Base-by-base conservation (phyloP, 2,888 invertebrate genomes). In the Imbricaverruca yamaguchii region DNA sequence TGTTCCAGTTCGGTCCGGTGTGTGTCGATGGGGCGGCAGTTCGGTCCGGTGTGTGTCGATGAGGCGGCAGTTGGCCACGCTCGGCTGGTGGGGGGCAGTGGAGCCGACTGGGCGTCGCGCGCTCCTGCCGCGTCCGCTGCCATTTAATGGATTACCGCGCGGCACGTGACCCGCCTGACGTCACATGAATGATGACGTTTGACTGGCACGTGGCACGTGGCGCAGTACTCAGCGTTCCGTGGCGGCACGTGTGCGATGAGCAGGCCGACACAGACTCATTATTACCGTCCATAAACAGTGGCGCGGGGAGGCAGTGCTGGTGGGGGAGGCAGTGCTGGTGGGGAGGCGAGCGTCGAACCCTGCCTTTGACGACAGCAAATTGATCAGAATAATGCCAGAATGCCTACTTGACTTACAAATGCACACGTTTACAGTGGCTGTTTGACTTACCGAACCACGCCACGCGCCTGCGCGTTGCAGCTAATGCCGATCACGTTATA, bases 211-310 rank as follows among this genome's bases (percentile, higher is more conserved):
- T 65, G 65, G 65, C 65, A 65, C 65, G 65, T 65, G 65, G 15
- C 65, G 65, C 0, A 23, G 65, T 23, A 65, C 65, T 65, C 65
- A 65, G 65, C 65, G 65, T n/a, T 8, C 23, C 65, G 65, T 65
- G 65, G n/a, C 65, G 65, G 65, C 65, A 65, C 65, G 65, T 65
- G 65, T n/a, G n/a, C 65, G 65, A 65, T 65, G 65, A 65, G 65
- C 65, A 23, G 65, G 8, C 65, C 65, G 23, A 23, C 23, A 23
- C n/a, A 65, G n/a, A 65, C 10, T 65, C 65, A 65, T 65, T 65
- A 65, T 65, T 65, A 65, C 9, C 65, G 65, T 23, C 65, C 65
- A 65, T 65, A 65, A 65, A 65, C 65, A 65, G n/a, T n/a, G n/a
- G 23, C 65, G 15, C 23, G n/a, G 65, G n/a, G 65, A 65, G 65